Base-by-base conservation (phyloP, 64 coral and sea anemone species). In the Dendrophyllia cribrosa region DNA sequence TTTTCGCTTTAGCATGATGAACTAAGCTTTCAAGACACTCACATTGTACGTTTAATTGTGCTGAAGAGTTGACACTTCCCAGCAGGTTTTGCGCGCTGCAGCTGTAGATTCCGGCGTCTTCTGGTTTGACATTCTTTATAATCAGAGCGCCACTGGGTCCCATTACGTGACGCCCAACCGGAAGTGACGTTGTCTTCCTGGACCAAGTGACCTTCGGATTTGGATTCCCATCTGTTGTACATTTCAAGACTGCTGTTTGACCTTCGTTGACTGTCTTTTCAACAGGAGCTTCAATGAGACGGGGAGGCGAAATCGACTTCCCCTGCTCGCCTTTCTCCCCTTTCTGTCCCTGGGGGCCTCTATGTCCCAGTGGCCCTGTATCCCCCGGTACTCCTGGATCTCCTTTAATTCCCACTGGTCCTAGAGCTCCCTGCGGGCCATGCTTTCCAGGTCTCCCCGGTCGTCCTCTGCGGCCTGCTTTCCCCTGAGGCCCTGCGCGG, bases 71-170 rank as follows among this genome's bases (percentile, higher is more conserved):
- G 47, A 24, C 86, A 47, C 21, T 47, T 52, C 86, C 86, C 69
- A 88, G 70, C 51, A 75, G 34, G 46, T 67, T 88, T 51, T 56
- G 19, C 17, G 86, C 86, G 43, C 45, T 88, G 20, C 86, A 88
- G 25, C 69, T 76, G 86, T 88, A 88, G 22, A 88, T 59, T 74
- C 86, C 86, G 12, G 56, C n/a, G 73, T 88, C 86, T 21, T 56
- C 6, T 56, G 69, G 4, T 24, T 21, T 88, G 26, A 58, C 23
- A 58, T 74, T 22, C 55, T 74, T 74, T 48, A 88, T 74, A 43
- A 15, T 73, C 66, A 88, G 50, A 22, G 26, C 25, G 20, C 68
- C 52, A 88, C 51, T 72, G 5, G 69, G 13, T 50, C 19, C 20
- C 45, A 74, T 51, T 1, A 15, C 26, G 68, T 73, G 12, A 20